Conservation (phyloP, 1,140 invertebrate species). For the Lerema accius region DNA sequence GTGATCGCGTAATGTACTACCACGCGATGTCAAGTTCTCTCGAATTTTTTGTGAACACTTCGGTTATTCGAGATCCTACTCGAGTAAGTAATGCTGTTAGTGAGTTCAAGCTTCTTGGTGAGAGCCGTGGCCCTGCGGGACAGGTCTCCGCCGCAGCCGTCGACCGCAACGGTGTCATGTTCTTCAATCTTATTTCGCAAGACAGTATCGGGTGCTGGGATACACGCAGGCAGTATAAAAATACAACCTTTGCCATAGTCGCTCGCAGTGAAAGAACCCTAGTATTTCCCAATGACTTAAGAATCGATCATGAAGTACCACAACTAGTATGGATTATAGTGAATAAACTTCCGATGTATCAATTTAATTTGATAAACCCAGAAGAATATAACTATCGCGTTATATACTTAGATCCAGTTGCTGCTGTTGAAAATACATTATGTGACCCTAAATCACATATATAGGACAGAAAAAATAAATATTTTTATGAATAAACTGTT, state of each 20-base stretch:
- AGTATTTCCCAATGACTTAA: conserved; percentile 91
- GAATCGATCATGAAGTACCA: conserved; percentile 87
- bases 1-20: conserved; percentile 87
- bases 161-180: conserved; percentile 89
- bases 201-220: conserved; percentile 93
- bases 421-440: conserved; percentile 85
- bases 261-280: conserved; percentile 85
- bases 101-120: conserved; percentile 86
- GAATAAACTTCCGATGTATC: conserved; percentile 88
- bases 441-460: conserved; percentile 80
- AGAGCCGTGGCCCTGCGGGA: conserved; percentile 84
- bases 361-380: conserved; percentile 87
- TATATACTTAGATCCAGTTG: conserved; percentile 84
- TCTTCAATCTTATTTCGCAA: conserved; percentile 89
- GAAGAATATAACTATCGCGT: conserved; percentile 88
- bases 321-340: conserved; percentile 90
- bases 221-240: conserved; percentile 87
- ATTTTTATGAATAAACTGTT: too few species aligned
- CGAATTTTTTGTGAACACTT: conserved; percentile 88
- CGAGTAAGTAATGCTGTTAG: conserved; percentile 82
- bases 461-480: too few species aligned
- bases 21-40: conserved; percentile 90
- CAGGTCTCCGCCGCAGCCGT: conserved; percentile 89
- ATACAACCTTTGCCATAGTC: conserved; percentile 85
- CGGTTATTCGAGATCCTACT: conserved; percentile 85